Conservation (phyloP, 2,113 vertebrate genomes). For the Halcyon malimbica region DNA sequence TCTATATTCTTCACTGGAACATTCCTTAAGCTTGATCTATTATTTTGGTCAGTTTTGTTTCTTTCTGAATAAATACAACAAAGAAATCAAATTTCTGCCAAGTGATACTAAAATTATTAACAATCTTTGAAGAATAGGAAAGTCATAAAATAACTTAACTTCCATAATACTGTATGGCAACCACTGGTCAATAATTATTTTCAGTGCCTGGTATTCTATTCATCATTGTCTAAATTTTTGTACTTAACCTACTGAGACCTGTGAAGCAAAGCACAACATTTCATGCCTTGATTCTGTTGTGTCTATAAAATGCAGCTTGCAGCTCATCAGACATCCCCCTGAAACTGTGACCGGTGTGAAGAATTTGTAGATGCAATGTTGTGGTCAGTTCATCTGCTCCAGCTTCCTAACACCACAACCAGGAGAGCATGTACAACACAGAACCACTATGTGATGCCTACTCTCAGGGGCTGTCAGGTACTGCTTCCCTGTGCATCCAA, state of each 20-base stretch:
- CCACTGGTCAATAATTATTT: background rate
- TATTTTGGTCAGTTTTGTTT: background rate
- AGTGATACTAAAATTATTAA: background rate
- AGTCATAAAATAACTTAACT: background rate
- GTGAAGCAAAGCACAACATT: background rate
- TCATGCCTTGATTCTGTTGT: background rate
- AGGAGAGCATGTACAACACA: background rate
- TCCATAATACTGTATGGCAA: background rate
- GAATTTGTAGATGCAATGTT: background rate
- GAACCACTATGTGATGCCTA: accelerated
- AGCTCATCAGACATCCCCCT: background rate
- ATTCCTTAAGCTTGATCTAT: background rate
- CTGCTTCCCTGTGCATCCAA: background rate
- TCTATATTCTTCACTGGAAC: background rate
- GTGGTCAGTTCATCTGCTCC: background rate
- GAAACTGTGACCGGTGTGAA: background rate
- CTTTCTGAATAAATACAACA: background rate
- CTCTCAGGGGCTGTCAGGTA: background rate
- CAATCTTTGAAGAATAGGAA: background rate
- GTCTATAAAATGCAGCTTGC: background rate
- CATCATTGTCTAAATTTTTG: background rate
- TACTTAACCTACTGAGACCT: background rate
- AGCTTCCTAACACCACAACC: background rate
- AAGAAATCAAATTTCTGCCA: background rate
- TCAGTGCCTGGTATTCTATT: background rate